Percentiles rank a stretch among this genome's conserved stretches.
phyloP scores from a whole-genome alignment of 2,113 vertebrate species.

The Calidris pygmaea region DNA sequence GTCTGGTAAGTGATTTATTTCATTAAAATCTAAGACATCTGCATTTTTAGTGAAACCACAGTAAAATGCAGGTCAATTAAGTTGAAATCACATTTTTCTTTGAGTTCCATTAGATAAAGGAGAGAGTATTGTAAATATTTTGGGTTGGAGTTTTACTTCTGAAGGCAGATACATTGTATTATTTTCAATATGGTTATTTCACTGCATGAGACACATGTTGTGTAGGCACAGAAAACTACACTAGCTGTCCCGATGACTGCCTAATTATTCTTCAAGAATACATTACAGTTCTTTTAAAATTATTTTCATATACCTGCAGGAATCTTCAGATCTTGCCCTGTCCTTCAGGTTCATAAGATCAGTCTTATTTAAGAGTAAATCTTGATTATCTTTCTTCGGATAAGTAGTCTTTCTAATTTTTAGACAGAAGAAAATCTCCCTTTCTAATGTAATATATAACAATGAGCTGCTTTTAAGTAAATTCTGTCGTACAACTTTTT shows the following conservation, averaged over 20 bases:
- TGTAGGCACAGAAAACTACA: not conserved
- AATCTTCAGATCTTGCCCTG: not conserved
- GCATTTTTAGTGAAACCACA: not conserved
- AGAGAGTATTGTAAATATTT: not conserved
- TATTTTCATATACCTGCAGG: not conserved
- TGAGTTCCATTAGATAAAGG: not conserved
- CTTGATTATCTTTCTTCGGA: not conserved
- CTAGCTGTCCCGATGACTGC: not conserved
- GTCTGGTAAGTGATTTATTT: not conserved
- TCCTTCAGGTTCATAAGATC: not conserved
- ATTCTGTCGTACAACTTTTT: not conserved
- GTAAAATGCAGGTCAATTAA: not conserved
- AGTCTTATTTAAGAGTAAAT: not conserved
- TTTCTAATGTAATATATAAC: not conserved
- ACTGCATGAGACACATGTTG: not conserved
- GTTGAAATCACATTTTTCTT: not conserved
- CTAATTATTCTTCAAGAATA: not conserved
- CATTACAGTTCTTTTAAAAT: not conserved
- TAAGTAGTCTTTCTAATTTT: not conserved
- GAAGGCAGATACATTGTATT: not conserved
- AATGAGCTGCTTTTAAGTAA: not conserved
- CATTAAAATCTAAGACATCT: not conserved
- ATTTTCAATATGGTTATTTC: not conserved
- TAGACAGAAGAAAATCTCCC: not conserved
- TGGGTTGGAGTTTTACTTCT: not conserved